These are phyloP conservation scores for Polylopha cassiicola DNA, from an alignment of 2,888 invertebrate species.

Conservation along the genomic window DNA sequence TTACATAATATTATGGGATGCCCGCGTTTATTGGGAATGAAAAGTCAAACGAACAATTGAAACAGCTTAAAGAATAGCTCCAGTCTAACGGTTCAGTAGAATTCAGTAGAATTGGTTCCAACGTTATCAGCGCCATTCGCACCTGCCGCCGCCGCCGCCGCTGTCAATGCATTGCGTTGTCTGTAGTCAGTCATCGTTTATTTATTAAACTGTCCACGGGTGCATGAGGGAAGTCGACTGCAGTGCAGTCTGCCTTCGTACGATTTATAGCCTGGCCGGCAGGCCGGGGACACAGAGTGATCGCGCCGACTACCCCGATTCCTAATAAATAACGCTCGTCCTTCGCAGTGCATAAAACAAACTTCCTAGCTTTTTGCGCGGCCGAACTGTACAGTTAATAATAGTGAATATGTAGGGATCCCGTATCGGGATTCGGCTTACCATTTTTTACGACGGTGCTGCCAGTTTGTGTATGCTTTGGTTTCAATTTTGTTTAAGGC, in stretches of 20 bases:
- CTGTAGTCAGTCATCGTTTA: slow-evolving; percentile 46
- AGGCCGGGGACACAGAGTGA: slow-evolving; percentile 47
- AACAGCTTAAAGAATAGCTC: too few species aligned
- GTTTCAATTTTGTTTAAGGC: too few species aligned
- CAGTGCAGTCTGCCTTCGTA: slow-evolving; percentile 50
- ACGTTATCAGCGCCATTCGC: too few species aligned
- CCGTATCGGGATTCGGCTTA: slow-evolving; percentile 6
- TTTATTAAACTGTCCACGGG: slow-evolving; percentile 45
- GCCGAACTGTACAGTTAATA: slow-evolving; percentile 15
- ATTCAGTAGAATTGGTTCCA: too few species aligned
- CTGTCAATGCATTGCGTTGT: slow-evolving; percentile 19
- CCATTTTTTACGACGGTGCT: slow-evolving; percentile 10
- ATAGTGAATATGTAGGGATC: slow-evolving; percentile 16
- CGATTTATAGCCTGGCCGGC: slow-evolving; percentile 53
- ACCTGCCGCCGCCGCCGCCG: slow-evolving; percentile 7
- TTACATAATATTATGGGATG: too few species aligned
- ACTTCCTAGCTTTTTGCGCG: slow-evolving; percentile 20
- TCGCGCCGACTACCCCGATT: slow-evolving; percentile 54
- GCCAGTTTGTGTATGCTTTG: too few species aligned
- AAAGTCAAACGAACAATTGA: too few species aligned
- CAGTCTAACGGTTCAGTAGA: too few species aligned
- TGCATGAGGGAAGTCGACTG: slow-evolving; percentile 50
- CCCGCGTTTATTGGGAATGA: too few species aligned
- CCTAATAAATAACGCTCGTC: slow-evolving; percentile 62
- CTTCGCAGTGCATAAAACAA: slow-evolving; percentile 36